Percentiles rank a stretch among this genome's conserved stretches.
These are phyloP conservation scores for Carpatolechia fugitivella DNA, from an alignment of 2,888 invertebrate species.

Conservation along the genomic window DNA sequence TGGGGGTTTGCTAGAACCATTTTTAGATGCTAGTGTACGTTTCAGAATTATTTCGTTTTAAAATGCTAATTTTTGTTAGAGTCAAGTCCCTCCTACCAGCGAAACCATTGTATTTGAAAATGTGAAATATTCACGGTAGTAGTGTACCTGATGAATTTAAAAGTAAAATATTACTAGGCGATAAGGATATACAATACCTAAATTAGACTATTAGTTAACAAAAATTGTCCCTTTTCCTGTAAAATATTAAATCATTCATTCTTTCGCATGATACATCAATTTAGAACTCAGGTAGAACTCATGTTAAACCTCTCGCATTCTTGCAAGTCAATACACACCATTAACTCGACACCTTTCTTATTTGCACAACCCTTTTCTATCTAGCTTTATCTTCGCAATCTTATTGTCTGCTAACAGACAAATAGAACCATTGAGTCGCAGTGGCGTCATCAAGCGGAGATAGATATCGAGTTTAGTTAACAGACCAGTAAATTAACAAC, in stretches of 20 bases:
- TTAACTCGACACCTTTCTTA: not conserved
- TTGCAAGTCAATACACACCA: not conserved
- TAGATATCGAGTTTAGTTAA: not conserved
- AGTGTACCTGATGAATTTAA: no score
- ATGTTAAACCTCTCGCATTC: not conserved
- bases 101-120: no score
- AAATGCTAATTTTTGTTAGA: no score
- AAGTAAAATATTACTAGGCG: no score
- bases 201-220: no score
- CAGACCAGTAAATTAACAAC: not conserved
- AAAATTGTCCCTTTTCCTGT: no score
- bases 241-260: not conserved
- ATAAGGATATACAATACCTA: no score
- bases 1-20: no score
- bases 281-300: not conserved
- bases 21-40: no score
- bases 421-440: not conserved
- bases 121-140: no score
- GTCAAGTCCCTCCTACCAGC: no score
- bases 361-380: not conserved
- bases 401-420: not conserved
- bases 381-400: not conserved
- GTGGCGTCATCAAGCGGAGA: not conserved
- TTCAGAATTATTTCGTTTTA: no score
- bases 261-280: not conserved